Evolutionary conservation across 2,797 vertebrate genomes (phyloP).

Genomic region (Channallabes apus): DNA sequence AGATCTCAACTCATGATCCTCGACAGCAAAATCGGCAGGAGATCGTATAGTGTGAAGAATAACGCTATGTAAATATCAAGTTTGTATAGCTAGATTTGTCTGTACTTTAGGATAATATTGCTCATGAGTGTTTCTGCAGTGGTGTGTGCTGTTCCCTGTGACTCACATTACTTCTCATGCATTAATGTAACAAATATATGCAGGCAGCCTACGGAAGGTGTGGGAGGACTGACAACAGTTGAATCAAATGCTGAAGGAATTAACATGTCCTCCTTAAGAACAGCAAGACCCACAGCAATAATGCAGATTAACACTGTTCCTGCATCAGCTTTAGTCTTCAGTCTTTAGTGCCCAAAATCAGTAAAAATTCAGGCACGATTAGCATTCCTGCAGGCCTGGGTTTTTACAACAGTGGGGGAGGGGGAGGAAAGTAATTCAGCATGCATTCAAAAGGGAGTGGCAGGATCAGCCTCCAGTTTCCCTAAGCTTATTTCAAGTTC

Average conservation of each 20-base stretch:
- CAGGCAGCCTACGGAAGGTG: slow-evolving; percentile 52
- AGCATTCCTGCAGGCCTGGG: background rate
- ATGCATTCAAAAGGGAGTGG: slow-evolving; percentile 19
- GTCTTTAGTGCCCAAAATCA: background rate
- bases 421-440: slow-evolving; percentile 10
- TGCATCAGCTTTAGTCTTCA: slow-evolving; percentile 10
- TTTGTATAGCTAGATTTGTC: background rate
- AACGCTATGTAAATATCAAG: background rate
- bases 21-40: background rate
- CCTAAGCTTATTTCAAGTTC: slow-evolving; percentile 30
- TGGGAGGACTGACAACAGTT: slow-evolving; percentile 50
- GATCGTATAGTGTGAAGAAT: background rate
- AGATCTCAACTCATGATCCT: background rate
- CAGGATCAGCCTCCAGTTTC: slow-evolving; percentile 32
- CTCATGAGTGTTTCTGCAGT: slow-evolving; percentile 35
- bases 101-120: slow-evolving; percentile 6
- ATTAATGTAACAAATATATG: slow-evolving; percentile 56
- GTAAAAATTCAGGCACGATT: slow-evolving; percentile 1
- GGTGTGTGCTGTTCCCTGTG: slow-evolving; percentile 42
- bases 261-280: slow-evolving; percentile 35
- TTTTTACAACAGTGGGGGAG: slow-evolving; percentile 11
- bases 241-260: slow-evolving; percentile 41
- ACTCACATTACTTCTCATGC: slow-evolving; percentile 49
- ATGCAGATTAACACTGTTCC: background rate
- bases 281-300: background rate